Base-by-base conservation (phyloP, 2,113 vertebrate genomes). In the Cyanoramphus novaezelandiae region DNA sequence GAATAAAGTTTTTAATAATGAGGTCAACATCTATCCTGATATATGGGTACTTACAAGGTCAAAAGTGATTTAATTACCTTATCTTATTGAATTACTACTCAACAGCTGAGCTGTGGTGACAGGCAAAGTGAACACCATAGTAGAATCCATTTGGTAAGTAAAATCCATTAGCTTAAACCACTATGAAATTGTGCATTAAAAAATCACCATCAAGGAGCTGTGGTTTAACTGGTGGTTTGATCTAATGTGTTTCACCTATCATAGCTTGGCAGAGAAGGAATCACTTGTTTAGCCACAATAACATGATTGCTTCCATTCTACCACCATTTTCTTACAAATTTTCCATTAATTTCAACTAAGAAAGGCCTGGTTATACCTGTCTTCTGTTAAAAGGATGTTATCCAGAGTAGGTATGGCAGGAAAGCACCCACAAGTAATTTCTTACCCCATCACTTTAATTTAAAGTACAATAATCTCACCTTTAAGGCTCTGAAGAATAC, bases 101-200 rank as follows among this genome's bases (percentile, higher is more conserved):
- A 70, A 63, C 68, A 88, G 33, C 33, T 92, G 80, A 88, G 29
- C 39, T 83, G 86, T 70, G 63, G 86, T 78, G 95, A 83, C 50
- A 86, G 86, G 50, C 77, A 93, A 86, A 95, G 72, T 55, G 65
- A 43, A 89, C 35, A 71, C 27, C 46, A 28, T 86, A 16, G 82
- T 63, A 86, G 72, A 93, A 95, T 86, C 86, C 43, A 84, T 84
- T 84, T 88, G 89, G 64, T 88, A 82, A 93, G 86, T 89, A 93
- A 95, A 97, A 92, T 88, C 86, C 95, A 95, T 97, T 97, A 96
- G 47, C 29, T 93, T 92, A 97, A 95, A 89, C 80, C 80, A 71
- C 86, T 81, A 55, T 68, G 72, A 86, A 95, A 91, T 69, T 52
- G 60, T 46, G 43, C 81, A 60, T 64, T 84, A 84, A 77, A 96